These are phyloP conservation scores for Chiloscyllium punctatum DNA, from an alignment of 2,797 vertebrate species.

Conservation along the genomic window DNA sequence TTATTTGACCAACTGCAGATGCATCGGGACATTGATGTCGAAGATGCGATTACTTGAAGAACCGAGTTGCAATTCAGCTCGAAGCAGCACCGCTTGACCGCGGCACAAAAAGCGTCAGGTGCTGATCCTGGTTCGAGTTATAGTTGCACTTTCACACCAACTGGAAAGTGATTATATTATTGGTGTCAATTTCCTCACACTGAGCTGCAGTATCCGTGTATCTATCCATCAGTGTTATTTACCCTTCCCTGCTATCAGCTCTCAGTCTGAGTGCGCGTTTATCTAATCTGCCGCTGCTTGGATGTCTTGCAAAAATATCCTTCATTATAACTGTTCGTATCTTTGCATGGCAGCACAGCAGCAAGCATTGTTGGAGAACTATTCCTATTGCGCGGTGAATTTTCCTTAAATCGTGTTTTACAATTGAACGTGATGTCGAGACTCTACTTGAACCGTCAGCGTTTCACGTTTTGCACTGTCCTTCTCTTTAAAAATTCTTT, in stretches of 20 bases:
- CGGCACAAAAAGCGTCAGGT: neutral
- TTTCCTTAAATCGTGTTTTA: neutral
- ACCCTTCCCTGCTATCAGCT: constrained; percentile 19
- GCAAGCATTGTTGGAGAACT: neutral
- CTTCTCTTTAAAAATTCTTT: neutral
- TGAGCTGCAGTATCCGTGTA: neutral
- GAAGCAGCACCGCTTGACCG: neutral
- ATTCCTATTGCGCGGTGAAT: neutral
- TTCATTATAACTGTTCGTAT: constrained; percentile 3
- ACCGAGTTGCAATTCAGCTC: neutral
- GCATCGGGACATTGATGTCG: neutral
- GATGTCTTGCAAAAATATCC: neutral
- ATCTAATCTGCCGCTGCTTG: neutral
- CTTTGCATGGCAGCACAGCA: neutral
- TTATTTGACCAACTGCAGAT: constrained; percentile 17
- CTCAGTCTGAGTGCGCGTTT: constrained; percentile 1
- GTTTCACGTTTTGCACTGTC: neutral
- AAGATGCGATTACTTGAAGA: neutral
- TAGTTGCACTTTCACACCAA: neutral
- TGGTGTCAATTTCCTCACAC: neutral
- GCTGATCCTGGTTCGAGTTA: neutral
- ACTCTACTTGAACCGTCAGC: neutral
- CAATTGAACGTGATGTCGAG: neutral
- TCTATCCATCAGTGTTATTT: constrained; percentile 14
- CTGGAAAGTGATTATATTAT: neutral